Evolutionary conservation across 2,888 invertebrate species (phyloP).

Genomic region (Iselma pallidipennis): DNA sequence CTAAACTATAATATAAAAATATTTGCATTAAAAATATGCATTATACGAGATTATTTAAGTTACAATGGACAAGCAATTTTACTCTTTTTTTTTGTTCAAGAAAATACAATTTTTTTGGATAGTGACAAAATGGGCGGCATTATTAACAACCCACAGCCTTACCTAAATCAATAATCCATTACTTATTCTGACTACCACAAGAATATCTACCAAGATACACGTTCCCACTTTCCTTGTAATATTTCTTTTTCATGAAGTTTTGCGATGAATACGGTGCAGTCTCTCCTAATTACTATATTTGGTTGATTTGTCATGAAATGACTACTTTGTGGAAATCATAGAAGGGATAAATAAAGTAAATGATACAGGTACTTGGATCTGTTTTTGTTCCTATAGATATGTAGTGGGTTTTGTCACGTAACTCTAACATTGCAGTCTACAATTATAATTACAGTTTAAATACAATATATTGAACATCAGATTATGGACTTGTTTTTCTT

Average conservation of each 20-base stretch:
- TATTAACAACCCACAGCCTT: conserved; percentile 23
- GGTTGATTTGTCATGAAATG: too few relatives aligned
- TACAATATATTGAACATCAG: not conserved
- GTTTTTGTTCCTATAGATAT: conserved; percentile 5
- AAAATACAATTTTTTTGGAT: not conserved
- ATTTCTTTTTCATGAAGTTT: too few relatives aligned
- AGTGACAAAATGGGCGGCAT: conserved; percentile 13
- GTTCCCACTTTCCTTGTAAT: too few relatives aligned
- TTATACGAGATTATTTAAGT: conserved; percentile 4
- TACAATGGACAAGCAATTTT: not conserved
- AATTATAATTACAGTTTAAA: too few relatives aligned
- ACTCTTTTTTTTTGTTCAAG: not conserved
- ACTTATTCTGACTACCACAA: too few relatives aligned
- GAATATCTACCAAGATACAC: too few relatives aligned
- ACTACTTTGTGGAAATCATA: too few relatives aligned
- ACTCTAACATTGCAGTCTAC: conserved; percentile 1
- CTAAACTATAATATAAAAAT: conserved; percentile 30
- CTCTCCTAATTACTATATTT: too few relatives aligned
- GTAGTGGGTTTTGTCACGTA: conserved; percentile 1
- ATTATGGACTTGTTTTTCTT: too few relatives aligned
- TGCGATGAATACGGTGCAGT: too few relatives aligned
- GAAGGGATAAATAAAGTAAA: too few relatives aligned
- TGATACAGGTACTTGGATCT: conserved; percentile 7
- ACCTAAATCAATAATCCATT: conserved; percentile 4
- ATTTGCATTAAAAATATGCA: conserved; percentile 34